Conservation (phyloP, 2,888 invertebrate species). For the Perithous albicinctus region DNA sequence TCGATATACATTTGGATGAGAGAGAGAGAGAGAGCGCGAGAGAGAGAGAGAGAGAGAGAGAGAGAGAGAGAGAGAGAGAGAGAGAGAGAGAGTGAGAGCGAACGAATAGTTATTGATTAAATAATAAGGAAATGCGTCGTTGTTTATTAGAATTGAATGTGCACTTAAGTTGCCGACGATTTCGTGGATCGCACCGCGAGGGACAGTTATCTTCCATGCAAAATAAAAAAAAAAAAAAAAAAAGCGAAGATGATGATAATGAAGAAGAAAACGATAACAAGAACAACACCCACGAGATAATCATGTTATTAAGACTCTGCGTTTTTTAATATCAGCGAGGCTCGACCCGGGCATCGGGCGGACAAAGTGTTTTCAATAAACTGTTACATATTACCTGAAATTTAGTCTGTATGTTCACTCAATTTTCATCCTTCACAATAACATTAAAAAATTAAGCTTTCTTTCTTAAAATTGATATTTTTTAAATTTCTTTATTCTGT, state of each 20-base stretch:
- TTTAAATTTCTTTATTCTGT: background rate
- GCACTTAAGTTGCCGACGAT: slow-evolving; percentile 73
- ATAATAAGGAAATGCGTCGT: slow-evolving; percentile 62
- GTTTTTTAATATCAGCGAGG: slow-evolving; percentile 84
- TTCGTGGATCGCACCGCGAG: slow-evolving; percentile 76
- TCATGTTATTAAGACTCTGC: slow-evolving; percentile 84
- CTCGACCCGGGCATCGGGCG: slow-evolving; percentile 79
- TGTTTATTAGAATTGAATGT: slow-evolving; percentile 67
- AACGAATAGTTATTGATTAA: slow-evolving; percentile 53
- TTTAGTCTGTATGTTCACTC: background rate
- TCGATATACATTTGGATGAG: slow-evolving; percentile 57
- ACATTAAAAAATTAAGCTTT: background rate
- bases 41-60: slow-evolving; percentile 37
- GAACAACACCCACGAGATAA: slow-evolving; percentile 81
- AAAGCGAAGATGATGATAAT: slow-evolving; percentile 17
- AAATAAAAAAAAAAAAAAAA: slow-evolving; percentile 45
- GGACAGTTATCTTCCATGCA: slow-evolving; percentile 77
- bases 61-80: slow-evolving; percentile 49
- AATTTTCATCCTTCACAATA: background rate
- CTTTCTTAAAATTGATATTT: background rate
- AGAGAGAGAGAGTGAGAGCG: slow-evolving; percentile 45
- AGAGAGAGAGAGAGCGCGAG: slow-evolving; percentile 39
- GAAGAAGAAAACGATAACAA: slow-evolving; percentile 52
- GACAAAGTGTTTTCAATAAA: slow-evolving; percentile 84
- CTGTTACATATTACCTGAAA: slow-evolving; percentile 83